A percentile compares a stretch with the other conserved stretches of the same genome.
These are phyloP conservation scores for Elachura formosa DNA, from an alignment of 2,113 vertebrate species.

Conservation along the genomic window DNA sequence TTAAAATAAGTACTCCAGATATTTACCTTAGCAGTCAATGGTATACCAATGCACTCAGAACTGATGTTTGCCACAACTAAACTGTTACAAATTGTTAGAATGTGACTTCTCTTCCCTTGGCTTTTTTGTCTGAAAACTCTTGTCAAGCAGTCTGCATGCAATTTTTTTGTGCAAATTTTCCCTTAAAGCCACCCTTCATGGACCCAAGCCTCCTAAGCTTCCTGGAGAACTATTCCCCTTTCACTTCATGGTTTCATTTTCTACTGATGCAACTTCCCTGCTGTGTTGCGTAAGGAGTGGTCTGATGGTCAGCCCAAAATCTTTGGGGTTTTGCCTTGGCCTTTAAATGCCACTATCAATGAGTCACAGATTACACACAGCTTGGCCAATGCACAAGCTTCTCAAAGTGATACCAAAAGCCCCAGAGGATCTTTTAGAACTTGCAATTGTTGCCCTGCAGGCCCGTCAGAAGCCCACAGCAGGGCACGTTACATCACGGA, in stretches of 20 bases:
- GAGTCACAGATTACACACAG: neutral
- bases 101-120: neutral
- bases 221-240: neutral
- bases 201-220: neutral
- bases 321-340: neutral
- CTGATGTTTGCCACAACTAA: neutral
- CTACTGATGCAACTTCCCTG: neutral
- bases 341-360: neutral
- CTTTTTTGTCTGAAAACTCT: neutral
- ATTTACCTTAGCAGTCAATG: neutral
- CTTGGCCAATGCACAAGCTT: neutral
- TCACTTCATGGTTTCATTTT: neutral
- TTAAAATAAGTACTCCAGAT: neutral
- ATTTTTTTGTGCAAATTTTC: neutral
- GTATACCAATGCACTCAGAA: neutral
- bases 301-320: neutral
- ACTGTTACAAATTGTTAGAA: neutral
- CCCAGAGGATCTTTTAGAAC: neutral
- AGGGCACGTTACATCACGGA: fast-evolving
- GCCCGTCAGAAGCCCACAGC: neutral
- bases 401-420: neutral
- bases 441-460: neutral
- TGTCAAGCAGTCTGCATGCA: neutral
- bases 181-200: neutral
- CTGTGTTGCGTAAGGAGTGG: neutral